These are phyloP conservation scores for Aleiodes alternator DNA, from an alignment of 2,888 invertebrate genomes.

Conservation along the genomic window DNA sequence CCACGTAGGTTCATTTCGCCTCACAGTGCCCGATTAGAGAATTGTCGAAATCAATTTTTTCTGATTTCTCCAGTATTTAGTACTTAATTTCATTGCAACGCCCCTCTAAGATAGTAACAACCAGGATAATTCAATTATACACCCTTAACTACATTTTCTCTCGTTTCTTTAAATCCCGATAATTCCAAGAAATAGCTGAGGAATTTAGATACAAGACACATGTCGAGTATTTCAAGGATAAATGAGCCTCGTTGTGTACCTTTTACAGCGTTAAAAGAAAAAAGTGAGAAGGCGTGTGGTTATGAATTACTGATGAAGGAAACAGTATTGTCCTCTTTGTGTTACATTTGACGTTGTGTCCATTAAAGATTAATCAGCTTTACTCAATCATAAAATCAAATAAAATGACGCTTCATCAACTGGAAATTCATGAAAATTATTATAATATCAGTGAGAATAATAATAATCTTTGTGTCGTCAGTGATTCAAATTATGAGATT, in stretches of 20 bases:
- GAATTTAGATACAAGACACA: slow-evolving; percentile 45
- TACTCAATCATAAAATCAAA: slow-evolving; percentile 19
- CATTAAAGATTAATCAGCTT: slow-evolving; percentile 23
- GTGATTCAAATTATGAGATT: slow-evolving; percentile 37
- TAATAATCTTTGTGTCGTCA: background rate
- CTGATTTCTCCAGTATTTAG: background rate
- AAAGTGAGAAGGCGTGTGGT: slow-evolving; percentile 48
- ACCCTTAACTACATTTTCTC: slow-evolving; percentile 10
- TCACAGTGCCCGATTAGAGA: no score
- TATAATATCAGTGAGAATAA: background rate
- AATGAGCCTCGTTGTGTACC: slow-evolving; percentile 29
- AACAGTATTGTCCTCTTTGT: slow-evolving; percentile 32
- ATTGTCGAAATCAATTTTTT: no score
- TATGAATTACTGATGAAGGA: slow-evolving; percentile 55
- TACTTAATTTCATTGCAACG: background rate
- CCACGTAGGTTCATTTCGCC: no score
- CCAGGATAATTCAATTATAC: slow-evolving; percentile 22
- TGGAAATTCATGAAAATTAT: slow-evolving; percentile 30
- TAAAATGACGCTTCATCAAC: slow-evolving; percentile 6
- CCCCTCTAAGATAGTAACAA: background rate
- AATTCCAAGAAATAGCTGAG: slow-evolving; percentile 31
- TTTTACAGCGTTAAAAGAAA: slow-evolving; percentile 28
- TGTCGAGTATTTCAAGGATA: slow-evolving; percentile 46
- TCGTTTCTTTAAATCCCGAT: background rate
- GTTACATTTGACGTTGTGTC: slow-evolving; percentile 7